phyloP scores from a whole-genome alignment of 2,113 vertebrate species.

The Malurus elegans region DNA sequence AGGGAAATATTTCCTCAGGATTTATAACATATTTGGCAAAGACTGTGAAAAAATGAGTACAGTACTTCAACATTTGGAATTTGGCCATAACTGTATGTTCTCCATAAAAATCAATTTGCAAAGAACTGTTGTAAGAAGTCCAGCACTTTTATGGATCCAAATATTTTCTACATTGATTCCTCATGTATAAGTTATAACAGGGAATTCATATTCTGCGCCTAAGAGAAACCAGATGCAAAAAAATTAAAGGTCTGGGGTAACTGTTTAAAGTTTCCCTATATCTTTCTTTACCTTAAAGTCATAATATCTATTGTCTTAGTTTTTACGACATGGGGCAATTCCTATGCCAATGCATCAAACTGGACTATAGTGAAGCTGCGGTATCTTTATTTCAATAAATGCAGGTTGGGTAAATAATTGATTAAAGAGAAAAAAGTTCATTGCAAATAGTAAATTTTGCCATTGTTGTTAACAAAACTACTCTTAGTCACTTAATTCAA shows the following conservation, averaged over 20 bases:
- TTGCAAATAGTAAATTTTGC: not conserved
- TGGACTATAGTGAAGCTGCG: not conserved
- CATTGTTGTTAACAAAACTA: not conserved
- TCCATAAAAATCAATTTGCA: conserved; percentile 23
- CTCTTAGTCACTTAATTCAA: not conserved
- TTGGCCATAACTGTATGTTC: not conserved
- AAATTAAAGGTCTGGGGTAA: not conserved
- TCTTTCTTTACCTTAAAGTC: not conserved
- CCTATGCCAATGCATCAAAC: not conserved
- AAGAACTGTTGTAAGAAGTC: not conserved
- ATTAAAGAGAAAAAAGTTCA: not conserved
- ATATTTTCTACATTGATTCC: not conserved
- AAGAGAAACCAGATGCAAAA: conserved; percentile 4
- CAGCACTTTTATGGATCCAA: not conserved
- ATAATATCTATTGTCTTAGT: not conserved
- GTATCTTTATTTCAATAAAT: not conserved
- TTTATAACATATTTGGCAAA: conserved; percentile 1
- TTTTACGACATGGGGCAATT: not conserved
- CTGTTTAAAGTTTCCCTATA: not conserved
- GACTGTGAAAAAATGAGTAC: not conserved
- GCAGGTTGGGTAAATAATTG: not conserved
- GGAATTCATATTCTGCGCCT: not conserved
- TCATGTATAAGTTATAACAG: not conserved
- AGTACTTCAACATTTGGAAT: not conserved
- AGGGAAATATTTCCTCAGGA: not conserved